These are phyloP conservation scores for Apantesis nais DNA, from an alignment of 2,888 invertebrate genomes.

Conservation along the genomic window DNA sequence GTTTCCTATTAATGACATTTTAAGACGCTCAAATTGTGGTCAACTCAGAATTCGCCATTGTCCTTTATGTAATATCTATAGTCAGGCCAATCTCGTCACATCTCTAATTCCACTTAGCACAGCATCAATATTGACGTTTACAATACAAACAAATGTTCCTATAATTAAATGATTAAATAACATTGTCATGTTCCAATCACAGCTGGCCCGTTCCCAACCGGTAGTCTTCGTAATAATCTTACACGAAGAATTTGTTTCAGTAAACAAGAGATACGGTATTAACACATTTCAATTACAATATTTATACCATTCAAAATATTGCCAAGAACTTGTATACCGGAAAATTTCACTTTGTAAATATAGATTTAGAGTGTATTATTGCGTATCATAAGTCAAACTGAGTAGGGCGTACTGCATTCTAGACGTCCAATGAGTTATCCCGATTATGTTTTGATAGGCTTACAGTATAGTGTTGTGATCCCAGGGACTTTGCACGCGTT, in stretches of 20 bases:
- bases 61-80: slow-evolving; percentile 19
- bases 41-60: too few species aligned
- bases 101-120: slow-evolving; percentile 31
- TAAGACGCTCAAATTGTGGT: too few species aligned
- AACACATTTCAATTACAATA: slow-evolving; percentile 65
- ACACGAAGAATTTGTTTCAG: slow-evolving; percentile 64
- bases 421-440: slow-evolving; percentile 67
- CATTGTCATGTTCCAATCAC: slow-evolving; percentile 48
- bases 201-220: slow-evolving; percentile 53
- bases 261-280: slow-evolving; percentile 66
- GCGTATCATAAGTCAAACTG: slow-evolving; percentile 37
- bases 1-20: too few species aligned
- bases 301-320: slow-evolving; percentile 59
- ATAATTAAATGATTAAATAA: slow-evolving; percentile 46
- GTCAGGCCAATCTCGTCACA: slow-evolving; percentile 27
- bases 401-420: slow-evolving; percentile 44
- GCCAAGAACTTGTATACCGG: slow-evolving; percentile 55
- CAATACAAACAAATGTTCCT: slow-evolving; percentile 40
- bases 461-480: slow-evolving; percentile 73
- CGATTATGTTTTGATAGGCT: slow-evolving; percentile 75
- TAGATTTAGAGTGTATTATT: slow-evolving; percentile 58
- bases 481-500: slow-evolving; percentile 62
- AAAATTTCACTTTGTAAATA: slow-evolving; percentile 51
- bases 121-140: slow-evolving; percentile 46
- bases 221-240: slow-evolving; percentile 55